Base-by-base conservation (phyloP, 2,113 vertebrate species). In the Todiramphus chloris region DNA sequence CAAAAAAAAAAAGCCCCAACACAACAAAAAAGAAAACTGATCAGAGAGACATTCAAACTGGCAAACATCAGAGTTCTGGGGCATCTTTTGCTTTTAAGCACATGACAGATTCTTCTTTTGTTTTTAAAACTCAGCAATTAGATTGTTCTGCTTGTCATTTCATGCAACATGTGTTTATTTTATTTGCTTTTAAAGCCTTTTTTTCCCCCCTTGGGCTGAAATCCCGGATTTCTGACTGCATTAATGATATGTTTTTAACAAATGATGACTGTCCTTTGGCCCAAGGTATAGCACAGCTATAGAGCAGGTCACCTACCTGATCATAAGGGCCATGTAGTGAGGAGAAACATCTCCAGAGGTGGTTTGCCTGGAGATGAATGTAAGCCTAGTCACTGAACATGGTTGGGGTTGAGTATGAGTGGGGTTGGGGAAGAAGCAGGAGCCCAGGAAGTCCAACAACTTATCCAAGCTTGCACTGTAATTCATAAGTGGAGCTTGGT, bases 121-220 rank as follows among this genome's bases (percentile, higher is more conserved):
- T 37, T 83, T 89, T 72, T 44, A 30, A 69, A 83, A 21, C 15
- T 30, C 35, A 8, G 48, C 37, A 59, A 70, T 83, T 70, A 37
- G 59, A 82, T 87, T 89, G 25, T 95, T 92, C 82, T 93, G n/a
- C 55, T 77, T 96, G 30, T 68, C 58, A 17, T n/a, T 66, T 86
- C 9, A 3, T 63, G 62, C 55, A 86, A 84, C 15, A 8, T 3
- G 30, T 92, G 43, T 75, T 91, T 90, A 14, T 55, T 87, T 95
- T 70, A 55, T 75, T 90, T 73, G 70, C 51, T 70, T 90, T 93
- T 78, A 51, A 75, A 83, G 16, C 44, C 10, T 30, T 76, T 83
- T 31, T 72, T 39, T 56, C 3, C 5, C 6, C 12, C 41, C 37
- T 30, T 62, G 53, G 62, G 23, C 58, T 82, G 46, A 55, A 66